Evolutionary conservation across 2,113 vertebrate genomes (phyloP).

Genomic region (Cynopterus brachyotis): DNA sequence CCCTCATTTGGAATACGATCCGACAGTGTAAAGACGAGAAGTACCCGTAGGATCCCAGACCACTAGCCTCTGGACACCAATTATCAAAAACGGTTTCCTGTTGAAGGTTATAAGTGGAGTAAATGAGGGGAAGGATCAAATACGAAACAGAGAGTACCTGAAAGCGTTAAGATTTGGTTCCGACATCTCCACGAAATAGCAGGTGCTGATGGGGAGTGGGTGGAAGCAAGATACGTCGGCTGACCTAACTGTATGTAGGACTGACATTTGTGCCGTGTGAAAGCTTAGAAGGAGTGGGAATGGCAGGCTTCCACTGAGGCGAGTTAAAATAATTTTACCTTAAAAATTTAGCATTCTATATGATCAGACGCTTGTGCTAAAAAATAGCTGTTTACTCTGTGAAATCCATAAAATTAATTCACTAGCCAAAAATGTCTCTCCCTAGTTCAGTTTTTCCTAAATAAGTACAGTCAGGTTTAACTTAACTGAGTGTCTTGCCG

Average conservation of each 20-base stretch:
- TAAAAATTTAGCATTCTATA: not conserved
- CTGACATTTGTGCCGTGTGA: not conserved
- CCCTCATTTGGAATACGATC: not conserved
- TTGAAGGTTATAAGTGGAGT: not conserved
- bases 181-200: not conserved
- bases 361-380: not conserved
- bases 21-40: not conserved
- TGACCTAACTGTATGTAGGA: not conserved
- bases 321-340: not conserved
- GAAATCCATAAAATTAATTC: not conserved
- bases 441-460: not conserved
- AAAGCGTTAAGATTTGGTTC: not conserved
- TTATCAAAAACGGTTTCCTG: not conserved
- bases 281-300: not conserved
- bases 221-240: accelerated
- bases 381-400: not conserved
- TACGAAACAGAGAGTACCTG: not conserved
- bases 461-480: not conserved
- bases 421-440: not conserved
- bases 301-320: not conserved
- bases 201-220: not conserved
- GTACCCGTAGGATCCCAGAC: accelerated
- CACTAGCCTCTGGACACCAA: not conserved
- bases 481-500: not conserved
- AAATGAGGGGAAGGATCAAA: not conserved